phyloP scores from a whole-genome alignment of 2,888 invertebrate species.

The Lymantria dispar region DNA sequence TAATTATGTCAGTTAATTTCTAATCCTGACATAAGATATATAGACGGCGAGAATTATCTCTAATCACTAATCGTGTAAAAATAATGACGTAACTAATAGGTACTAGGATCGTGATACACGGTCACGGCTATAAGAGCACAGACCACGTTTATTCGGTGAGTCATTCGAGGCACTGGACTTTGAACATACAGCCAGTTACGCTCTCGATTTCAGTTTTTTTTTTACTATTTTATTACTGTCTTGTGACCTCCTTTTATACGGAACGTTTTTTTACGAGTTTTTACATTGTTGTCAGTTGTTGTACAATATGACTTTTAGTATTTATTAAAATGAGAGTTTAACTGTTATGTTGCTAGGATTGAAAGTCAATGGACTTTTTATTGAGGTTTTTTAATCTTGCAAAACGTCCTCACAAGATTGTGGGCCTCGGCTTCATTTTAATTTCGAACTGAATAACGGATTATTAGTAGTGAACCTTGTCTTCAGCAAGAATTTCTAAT shows the following conservation, averaged over 20 bases:
- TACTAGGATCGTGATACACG: slow-evolving; percentile 27
- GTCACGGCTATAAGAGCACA: slow-evolving; percentile 29
- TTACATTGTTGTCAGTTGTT: slow-evolving; percentile 6
- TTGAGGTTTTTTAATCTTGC: neutral
- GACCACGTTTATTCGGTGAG: slow-evolving; percentile 15
- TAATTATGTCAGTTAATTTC: slow-evolving; percentile 9
- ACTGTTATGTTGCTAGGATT: neutral
- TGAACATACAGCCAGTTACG: slow-evolving; percentile 29
- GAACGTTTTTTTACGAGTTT: slow-evolving; percentile 16
- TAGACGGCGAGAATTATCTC: neutral
- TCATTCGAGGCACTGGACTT: slow-evolving; percentile 35
- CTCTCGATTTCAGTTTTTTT: slow-evolving; percentile 36
- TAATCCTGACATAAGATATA: slow-evolving; percentile 11
- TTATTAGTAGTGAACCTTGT: too few relatives aligned
- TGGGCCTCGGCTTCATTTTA: too few relatives aligned
- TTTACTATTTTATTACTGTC: slow-evolving; percentile 21
- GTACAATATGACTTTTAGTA: slow-evolving; percentile 10
- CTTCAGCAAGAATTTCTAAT: too few relatives aligned
- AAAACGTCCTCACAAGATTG: too few relatives aligned
- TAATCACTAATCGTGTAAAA: slow-evolving; percentile 11
- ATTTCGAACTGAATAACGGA: too few relatives aligned
- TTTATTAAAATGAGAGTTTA: neutral
- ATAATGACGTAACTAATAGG: slow-evolving; percentile 24
- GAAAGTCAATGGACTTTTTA: neutral
- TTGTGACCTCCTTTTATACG: slow-evolving; percentile 33